Evolutionary conservation across 2,888 invertebrate genomes (phyloP).

Genomic region (Pheosia tremula): DNA sequence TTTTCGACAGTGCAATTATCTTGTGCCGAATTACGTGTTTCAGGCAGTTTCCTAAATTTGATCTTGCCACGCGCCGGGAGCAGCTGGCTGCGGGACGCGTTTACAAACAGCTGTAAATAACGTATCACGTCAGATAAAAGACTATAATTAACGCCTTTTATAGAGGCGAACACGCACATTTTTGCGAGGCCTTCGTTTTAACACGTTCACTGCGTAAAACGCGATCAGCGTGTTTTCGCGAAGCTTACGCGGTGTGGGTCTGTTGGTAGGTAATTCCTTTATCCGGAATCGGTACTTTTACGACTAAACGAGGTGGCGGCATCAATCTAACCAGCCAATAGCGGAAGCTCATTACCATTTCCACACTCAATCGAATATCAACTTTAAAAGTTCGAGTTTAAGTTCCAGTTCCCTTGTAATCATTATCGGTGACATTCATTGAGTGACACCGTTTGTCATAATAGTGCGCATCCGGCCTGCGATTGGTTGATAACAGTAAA

Average conservation of each 20-base stretch:
- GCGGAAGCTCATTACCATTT: constrained; percentile 46
- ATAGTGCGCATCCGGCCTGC: constrained; percentile 66
- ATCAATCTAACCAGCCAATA: constrained; percentile 53
- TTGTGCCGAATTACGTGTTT: constrained; percentile 8
- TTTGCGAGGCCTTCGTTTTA: constrained; percentile 2
- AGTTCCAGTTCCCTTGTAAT: constrained; percentile 24
- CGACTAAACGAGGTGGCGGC: constrained; percentile 14
- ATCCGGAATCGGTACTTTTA: constrained; percentile 8
- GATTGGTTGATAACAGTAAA: constrained; percentile 57
- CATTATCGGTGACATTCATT: constrained; percentile 53
- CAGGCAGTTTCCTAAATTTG: constrained; percentile 21
- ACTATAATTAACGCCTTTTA: constrained; percentile 42
- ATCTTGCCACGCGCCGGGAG: constrained; percentile 32
- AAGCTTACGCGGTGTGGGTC: too few relatives aligned
- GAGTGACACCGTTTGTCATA: constrained; percentile 75
- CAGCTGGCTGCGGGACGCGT: neutral
- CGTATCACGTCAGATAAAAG: constrained; percentile 37
- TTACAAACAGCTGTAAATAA: constrained; percentile 40
- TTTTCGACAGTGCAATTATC: neutral
- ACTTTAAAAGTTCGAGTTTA: constrained; percentile 19
- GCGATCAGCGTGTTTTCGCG: too few relatives aligned
- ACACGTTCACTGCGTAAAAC: too few relatives aligned
- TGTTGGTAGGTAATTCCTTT: neutral
- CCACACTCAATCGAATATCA: constrained; percentile 24
- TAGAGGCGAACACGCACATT: constrained; percentile 52